These are phyloP conservation scores for Rhinolophus ferrumequinum DNA, from an alignment of 2,113 vertebrate species.

Conservation along the genomic window DNA sequence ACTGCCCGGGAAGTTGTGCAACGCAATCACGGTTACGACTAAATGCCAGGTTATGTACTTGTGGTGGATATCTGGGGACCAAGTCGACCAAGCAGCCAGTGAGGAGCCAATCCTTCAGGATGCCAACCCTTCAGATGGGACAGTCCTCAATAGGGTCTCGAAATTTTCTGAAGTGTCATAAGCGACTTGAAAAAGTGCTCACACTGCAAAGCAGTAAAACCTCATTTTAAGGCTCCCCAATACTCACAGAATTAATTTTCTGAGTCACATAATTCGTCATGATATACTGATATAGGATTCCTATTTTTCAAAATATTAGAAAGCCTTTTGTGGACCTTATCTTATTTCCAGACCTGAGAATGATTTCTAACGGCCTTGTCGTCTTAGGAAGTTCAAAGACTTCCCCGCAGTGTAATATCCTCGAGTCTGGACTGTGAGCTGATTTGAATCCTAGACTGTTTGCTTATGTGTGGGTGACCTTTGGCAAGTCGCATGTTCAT, in stretches of 20 bases:
- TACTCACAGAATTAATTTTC: neutral
- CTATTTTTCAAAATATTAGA: neutral
- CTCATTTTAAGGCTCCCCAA: neutral
- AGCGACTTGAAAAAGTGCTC: neutral
- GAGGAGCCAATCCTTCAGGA: neutral
- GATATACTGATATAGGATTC: neutral
- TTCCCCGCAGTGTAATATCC: neutral
- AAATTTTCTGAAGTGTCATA: neutral
- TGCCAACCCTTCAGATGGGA: neutral
- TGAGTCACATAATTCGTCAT: neutral
- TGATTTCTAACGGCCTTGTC: neutral
- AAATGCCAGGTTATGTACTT: neutral
- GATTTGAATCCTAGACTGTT: neutral
- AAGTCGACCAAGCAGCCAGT: neutral
- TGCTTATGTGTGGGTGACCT: neutral
- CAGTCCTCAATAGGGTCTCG: neutral
- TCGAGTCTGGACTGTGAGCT: neutral
- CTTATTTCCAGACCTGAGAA: neutral
- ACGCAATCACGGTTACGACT: neutral
- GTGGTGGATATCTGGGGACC: neutral
- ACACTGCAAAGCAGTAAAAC: neutral
- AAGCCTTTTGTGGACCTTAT: neutral
- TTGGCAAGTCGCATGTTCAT: neutral
- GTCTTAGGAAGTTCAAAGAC: neutral
- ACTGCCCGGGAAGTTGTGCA: constrained; percentile 22